Base-by-base conservation (phyloP, 2,797 vertebrate species). In the Brotula barbata region DNA sequence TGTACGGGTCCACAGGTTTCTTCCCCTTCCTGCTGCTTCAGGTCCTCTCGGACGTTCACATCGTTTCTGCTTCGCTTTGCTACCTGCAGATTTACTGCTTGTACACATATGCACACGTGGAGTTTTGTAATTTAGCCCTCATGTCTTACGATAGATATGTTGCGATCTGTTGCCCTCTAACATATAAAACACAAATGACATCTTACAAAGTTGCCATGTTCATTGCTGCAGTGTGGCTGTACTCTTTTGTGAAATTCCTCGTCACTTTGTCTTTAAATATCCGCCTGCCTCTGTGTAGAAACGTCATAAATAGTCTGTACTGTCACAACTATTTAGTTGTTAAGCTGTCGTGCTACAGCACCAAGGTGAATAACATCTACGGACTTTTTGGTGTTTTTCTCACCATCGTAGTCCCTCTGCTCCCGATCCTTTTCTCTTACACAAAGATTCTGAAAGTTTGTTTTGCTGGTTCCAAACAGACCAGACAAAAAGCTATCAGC, bases 141-240 rank as follows among this genome's bases (percentile, higher is more conserved):
- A 89, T 88, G 84, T 81, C 84, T 7, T 89, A 85, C 9, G 87
- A 90, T 76, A 58, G 86, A 5, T 89, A 87, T 25, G 37, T 84
- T 1, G 81, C 86, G 1, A 85, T 88, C 16, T 87, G 84, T 51
- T 59, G 36, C 48, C 85, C 87, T 20, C 63, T 89, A 6, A 64
- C 70, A 21, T 88, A 89, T 49, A 64, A 63, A 6, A 37, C 20
- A 9, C 19, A 44, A 7, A 82, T 89, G 78, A 77, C 75, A 34
- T 31, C 25, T 12, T 54, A 12, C 7, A 76, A 15, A 36, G 73
- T 68, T 0, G 22, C 17, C 2, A 12, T 62, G 7, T 57, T 88
- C 2, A 64, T 84, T 8, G 5, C n/a, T 43, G 13, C 67, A 22
- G 31, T 81, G 31, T 89, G 85, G 86, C 22, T 78, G 6, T 59